phyloP scores from a whole-genome alignment of 2,797 vertebrate genomes.

The Ceryle rudis region DNA sequence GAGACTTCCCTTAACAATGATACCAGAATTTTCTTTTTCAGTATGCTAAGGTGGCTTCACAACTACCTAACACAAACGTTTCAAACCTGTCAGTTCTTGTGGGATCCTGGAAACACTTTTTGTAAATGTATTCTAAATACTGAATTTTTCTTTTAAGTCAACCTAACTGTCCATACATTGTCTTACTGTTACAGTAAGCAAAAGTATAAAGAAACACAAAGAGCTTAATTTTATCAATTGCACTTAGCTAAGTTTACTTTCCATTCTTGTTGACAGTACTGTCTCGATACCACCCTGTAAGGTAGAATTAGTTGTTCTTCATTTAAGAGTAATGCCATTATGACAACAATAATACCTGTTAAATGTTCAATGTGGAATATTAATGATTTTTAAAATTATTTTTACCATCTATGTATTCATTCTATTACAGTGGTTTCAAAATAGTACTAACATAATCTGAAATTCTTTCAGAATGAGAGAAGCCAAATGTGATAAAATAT shows the following conservation, averaged over 20 bases:
- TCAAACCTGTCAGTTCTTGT: fast-evolving
- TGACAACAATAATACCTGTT: neutral
- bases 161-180: neutral
- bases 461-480: neutral
- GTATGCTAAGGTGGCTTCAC: neutral
- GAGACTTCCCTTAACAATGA: neutral
- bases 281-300: neutral
- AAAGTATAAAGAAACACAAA: neutral
- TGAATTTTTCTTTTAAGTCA: neutral
- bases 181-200: neutral
- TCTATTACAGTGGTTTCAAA: neutral
- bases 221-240: neutral
- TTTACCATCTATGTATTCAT: neutral
- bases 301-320: neutral
- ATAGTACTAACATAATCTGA: neutral
- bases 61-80: neutral
- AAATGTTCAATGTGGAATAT: neutral
- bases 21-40: fast-evolving
- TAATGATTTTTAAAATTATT: neutral
- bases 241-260: neutral
- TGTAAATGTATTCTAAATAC: neutral
- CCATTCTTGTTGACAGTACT: neutral
- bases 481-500: neutral
- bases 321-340: neutral
- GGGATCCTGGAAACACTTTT: neutral